Percentiles rank a stretch among this genome's conserved stretches.
phyloP scores from a whole-genome alignment of 2,113 vertebrate species.

The Acinonyx jubatus region DNA sequence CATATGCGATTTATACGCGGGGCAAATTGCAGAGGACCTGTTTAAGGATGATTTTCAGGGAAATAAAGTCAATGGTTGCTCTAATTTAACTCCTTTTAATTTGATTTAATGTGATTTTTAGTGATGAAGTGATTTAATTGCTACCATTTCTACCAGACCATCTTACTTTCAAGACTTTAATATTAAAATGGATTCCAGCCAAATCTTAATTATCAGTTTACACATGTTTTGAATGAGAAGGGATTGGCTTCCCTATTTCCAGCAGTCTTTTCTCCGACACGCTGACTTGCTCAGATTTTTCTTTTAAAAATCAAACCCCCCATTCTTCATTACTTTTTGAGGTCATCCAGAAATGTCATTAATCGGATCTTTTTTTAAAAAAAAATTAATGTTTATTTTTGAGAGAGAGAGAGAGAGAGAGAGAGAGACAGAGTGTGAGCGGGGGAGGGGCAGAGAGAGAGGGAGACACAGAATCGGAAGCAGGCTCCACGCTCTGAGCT shows the following conservation, averaged over 20 bases:
- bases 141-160: not conserved
- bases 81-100: slow-evolving; percentile 45
- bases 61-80: slow-evolving; percentile 47
- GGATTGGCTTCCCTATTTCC: not conserved
- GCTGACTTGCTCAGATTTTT: not conserved
- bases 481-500: no score
- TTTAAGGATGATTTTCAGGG: slow-evolving; percentile 5
- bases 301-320: not conserved
- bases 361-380: not conserved
- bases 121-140: slow-evolving; percentile 45
- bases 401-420: no score
- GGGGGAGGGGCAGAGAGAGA: no score
- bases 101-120: slow-evolving; percentile 59
- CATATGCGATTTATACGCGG: not conserved
- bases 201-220: slow-evolving; percentile 58
- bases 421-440: no score
- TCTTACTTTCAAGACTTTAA: slow-evolving; percentile 61
- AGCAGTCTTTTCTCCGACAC: not conserved
- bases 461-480: no score
- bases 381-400: no score
- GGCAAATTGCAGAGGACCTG: not conserved
- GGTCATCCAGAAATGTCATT: not conserved
- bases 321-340: slow-evolving; percentile 11
- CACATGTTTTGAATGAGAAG: slow-evolving; percentile 27
- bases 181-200: slow-evolving; percentile 60